Evolutionary conservation across 2,888 invertebrate species (phyloP), one percentile per base, ranked within the genome.

Genomic region (Cancer borealis): DNA sequence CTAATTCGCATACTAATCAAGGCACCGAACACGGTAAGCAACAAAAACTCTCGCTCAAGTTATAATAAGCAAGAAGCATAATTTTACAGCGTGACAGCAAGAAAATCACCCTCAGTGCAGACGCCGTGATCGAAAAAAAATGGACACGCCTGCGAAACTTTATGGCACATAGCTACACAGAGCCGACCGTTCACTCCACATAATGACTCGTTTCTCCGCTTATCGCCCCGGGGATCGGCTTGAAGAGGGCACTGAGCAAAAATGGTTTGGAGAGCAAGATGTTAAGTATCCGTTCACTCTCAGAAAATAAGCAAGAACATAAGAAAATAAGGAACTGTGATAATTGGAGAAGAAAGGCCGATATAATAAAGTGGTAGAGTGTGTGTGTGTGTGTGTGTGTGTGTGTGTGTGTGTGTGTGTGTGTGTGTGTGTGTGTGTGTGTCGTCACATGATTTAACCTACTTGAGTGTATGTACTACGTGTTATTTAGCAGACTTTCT

Each of bases 401-500:
- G 46, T 89, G 47, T 89, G 46, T 45, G 46, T 89, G 47, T 89
- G 47, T 89, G 46, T 89, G 46, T 45, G 14, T 73, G 79, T 45
- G 92, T 92, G 79, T 73, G 79, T 92, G 79, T 92, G 79, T 73
- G 79, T 92, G 79, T 92, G 79, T 73, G 79, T 91, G 66, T 91
- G 66, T 66, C 8, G n/a, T 21, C 17, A 45, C 26, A 45, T 91
- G 39, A 21, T 26, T 54, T 10, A 39, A 39, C 26, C 10, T 54
- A 45, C 21, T 39, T 39, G 39, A 39, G 39, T 39, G 39, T 39
- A 39, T 39, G 2, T 39, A 39, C 39, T 39, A 39, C 39, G 39
- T 39, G 39, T 2, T 39, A 39, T 39, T 39, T 39, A 39, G 39
- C 39, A 39, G 39, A 39, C 39, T 39, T 39, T 39, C 39, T 39